Percentiles rank a stretch among this genome's conserved stretches.
Evolutionary conservation across 2,113 vertebrate species (phyloP).

Genomic region (Benthochromis sp.): DNA sequence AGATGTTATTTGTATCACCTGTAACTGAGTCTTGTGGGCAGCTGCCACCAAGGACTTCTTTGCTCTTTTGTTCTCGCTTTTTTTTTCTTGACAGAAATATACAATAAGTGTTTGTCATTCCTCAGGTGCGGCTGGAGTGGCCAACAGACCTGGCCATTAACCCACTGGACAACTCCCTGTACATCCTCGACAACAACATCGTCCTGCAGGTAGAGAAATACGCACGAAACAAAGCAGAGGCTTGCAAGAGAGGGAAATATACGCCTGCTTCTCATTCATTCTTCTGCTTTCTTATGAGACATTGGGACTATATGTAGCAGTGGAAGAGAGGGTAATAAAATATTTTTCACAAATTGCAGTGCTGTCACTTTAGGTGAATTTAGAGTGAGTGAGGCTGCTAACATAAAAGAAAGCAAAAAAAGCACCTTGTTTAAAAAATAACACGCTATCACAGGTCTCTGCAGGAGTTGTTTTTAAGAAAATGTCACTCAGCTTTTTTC

Average conservation of each 20-base stretch:
- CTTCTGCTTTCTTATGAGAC: background rate
- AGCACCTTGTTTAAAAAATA: background rate
- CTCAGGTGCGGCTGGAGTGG: slow-evolving; percentile 92
- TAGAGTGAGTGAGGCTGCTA: background rate
- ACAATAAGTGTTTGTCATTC: background rate
- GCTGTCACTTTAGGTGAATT: slow-evolving; percentile 3
- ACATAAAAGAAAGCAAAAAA: slow-evolving; percentile 1
- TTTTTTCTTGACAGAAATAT: background rate
- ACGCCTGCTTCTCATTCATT: background rate
- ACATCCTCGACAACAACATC: slow-evolving; percentile 96
- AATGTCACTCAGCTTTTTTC: background rate
- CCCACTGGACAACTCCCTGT: slow-evolving; percentile 94
- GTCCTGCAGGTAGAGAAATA: slow-evolving; percentile 78
- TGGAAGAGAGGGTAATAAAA: background rate
- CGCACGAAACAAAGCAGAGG: background rate
- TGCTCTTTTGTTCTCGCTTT: background rate
- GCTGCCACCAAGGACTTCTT: background rate
- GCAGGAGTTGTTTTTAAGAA: background rate
- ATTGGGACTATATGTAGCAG: background rate
- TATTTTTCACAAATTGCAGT: background rate
- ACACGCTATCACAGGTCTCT: background rate
- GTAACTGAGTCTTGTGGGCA: slow-evolving; percentile 16
- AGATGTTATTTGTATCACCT: slow-evolving; percentile 49
- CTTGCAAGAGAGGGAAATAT: background rate
- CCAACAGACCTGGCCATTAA: slow-evolving; percentile 94